Evolutionary conservation across 2,888 invertebrate genomes (phyloP), one percentile per base, ranked within the genome.

Genomic region (Gastrophysa polygoni): DNA sequence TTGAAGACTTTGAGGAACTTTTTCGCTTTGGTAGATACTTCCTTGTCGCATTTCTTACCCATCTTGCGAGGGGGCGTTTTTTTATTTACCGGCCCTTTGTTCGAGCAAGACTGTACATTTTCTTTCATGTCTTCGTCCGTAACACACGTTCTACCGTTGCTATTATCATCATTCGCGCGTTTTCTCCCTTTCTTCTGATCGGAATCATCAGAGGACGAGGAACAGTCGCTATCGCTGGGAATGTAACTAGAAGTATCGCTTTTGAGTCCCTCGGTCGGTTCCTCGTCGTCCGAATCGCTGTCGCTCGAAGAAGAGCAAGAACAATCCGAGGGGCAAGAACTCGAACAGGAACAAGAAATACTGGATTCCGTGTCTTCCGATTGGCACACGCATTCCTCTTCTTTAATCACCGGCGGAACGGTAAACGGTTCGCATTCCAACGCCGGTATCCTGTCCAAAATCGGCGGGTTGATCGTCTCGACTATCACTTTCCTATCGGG

Each of bases 401-500:
- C 51, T 17, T 32, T 20, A 34, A 50, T 24, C 16, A 21, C 11
- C 6, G 17, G 16, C 3, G 28, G 2, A 2, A 14, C 24, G 8
- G 11, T 2, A 8, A 54, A 54, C 43, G 51, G 18, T 17, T 58
- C 57, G n/a, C 28, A 38, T 20, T 46, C 52, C 11, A 66, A 34
- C 1, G 63, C 57, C 2, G 64, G 52, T 46, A 61, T 57, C 11
- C 10, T 50, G 7, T 48, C 61, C 18, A 43, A 38, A 0, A 59
- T 54, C 8, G 61, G 64, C 2, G 11, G 17, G 1, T 68, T 65
- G 6, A 68, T 57, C 5, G 50, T 7, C 38, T 70, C 70, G 1
- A 70, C 68, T 3, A 70, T 56, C 5, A 70, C 70, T 54, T 66
- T 68, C 38, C 46, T 55, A 11, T 64, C 50, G 2, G 38, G 49